Evolutionary conservation across 2,797 vertebrate genomes (phyloP), one percentile per base, ranked within the genome.

Genomic region (Oreochromis grahami): DNA sequence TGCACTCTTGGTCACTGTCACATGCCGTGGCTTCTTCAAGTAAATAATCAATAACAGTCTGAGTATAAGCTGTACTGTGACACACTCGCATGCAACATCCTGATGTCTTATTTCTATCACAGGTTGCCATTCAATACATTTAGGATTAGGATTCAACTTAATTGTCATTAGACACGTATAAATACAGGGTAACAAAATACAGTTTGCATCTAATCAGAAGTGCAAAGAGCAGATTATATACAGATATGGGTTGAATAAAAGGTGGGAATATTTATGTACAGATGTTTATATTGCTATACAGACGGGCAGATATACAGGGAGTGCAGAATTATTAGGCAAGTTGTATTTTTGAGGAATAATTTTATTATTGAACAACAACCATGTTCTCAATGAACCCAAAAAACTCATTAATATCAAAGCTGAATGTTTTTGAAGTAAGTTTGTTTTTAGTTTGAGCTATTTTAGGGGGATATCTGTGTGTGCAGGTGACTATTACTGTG

Each of bases 11-110:
- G 41, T 72, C 6, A 19, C 6, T 45, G 21, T 45, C 65, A 11
- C 8, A 0, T 17, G 9, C 4, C 8, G 6, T 43, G 38, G 0
- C 51, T 24, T 53, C 11, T 24, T 53, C 6, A 53, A 24, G 11
- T 4, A 48, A 48, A 7, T 3, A 45, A 48, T 72, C 24, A 72
- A 7, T 29, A 38, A 63, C n/a, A 21, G 36, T 65, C 17, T n/a
- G 11, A 38, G 34, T 13, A 38, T 3, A n/a, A 63, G 19, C 58
- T n/a, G 36, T 34, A 36, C 58, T 63, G 17, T 3, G 32, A 63
- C 19, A n/a, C 9, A n/a, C 5, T 60, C 32, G 4, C 24, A 2
- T 36, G 56, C 17, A 56, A 58, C 55, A 63, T 38, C 58, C 58
- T 12, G 32, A 36, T 36, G 34, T n/a, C 32, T n/a, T 36, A 7